Percentiles rank a stretch among this genome's conserved stretches.
phyloP scores from a whole-genome alignment of 2,797 vertebrate genomes.

The Setipinna tenuifilis region DNA sequence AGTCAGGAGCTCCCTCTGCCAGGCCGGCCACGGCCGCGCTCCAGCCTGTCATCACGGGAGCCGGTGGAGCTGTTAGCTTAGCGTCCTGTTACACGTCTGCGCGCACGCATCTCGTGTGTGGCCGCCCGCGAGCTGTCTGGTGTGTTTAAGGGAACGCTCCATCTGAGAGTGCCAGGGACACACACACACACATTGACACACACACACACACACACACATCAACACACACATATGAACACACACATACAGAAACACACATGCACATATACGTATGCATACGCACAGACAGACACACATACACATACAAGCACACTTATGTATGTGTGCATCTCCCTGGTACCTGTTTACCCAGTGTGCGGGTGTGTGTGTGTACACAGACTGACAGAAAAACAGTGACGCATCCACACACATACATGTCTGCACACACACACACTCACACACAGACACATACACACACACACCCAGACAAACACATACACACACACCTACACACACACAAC shows the following conservation, averaged over 20 bases:
- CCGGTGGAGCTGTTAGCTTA: constrained; percentile 18
- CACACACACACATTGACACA: background rate
- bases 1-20: background rate
- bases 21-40: constrained; percentile 6
- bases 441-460: background rate
- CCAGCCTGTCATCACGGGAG: constrained; percentile 6
- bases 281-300: background rate
- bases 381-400: background rate
- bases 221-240: background rate
- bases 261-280: background rate
- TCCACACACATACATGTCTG: background rate
- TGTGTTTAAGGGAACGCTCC: background rate
- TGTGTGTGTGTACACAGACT: constrained; percentile 30
- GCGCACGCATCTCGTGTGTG: background rate
- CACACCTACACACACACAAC: constrained; percentile 25
- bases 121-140: background rate
- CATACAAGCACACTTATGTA: no score
- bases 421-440: background rate
- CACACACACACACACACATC: background rate
- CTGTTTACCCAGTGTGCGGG: no score
- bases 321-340: no score
- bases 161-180: background rate
- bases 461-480: constrained; percentile 35
- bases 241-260: background rate
- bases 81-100: background rate